These are phyloP conservation scores for Pseudolaguvia tuberculata DNA, from an alignment of 2,113 vertebrate genomes.

Conservation along the genomic window DNA sequence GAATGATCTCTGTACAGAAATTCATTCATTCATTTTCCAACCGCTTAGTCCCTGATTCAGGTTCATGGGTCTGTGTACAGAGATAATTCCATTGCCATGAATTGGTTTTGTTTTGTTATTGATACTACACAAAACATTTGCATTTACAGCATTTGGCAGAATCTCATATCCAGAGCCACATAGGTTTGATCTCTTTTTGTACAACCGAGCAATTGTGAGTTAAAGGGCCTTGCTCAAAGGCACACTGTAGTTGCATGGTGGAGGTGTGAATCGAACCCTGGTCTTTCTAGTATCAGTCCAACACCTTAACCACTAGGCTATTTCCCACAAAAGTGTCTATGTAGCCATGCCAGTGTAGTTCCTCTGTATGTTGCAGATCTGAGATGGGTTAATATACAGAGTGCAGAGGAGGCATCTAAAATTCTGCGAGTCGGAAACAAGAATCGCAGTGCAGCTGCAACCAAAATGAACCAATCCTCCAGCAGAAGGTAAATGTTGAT, in stretches of 20 bases:
- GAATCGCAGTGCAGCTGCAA: constrained; percentile 81
- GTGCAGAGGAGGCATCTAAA: constrained; percentile 71
- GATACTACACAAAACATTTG: neutral
- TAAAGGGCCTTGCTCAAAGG: too few relatives aligned
- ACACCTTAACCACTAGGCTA: too few relatives aligned
- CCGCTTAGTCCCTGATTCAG: too few relatives aligned
- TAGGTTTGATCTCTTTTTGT: too few relatives aligned
- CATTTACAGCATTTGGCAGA: too few relatives aligned
- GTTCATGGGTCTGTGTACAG: neutral
- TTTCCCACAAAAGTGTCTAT: too few relatives aligned
- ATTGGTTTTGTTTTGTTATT: neutral
- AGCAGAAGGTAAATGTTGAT: constrained; percentile 73
- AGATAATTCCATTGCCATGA: neutral
- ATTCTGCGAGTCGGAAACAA: constrained; percentile 80
- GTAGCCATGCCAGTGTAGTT: neutral
- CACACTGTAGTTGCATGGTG: too few relatives aligned
- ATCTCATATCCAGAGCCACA: too few relatives aligned
- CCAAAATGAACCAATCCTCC: constrained; percentile 84
- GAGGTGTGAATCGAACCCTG: too few relatives aligned
- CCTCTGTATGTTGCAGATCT: constrained; percentile 66
- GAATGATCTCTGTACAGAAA: neutral
- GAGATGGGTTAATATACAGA: constrained; percentile 79
- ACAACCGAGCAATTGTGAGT: too few relatives aligned
- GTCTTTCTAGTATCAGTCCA: too few relatives aligned
- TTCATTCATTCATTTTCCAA: too few relatives aligned